These are phyloP conservation scores for Zosterops hypoxanthus DNA, from an alignment of 2,113 vertebrate species.

Conservation along the genomic window DNA sequence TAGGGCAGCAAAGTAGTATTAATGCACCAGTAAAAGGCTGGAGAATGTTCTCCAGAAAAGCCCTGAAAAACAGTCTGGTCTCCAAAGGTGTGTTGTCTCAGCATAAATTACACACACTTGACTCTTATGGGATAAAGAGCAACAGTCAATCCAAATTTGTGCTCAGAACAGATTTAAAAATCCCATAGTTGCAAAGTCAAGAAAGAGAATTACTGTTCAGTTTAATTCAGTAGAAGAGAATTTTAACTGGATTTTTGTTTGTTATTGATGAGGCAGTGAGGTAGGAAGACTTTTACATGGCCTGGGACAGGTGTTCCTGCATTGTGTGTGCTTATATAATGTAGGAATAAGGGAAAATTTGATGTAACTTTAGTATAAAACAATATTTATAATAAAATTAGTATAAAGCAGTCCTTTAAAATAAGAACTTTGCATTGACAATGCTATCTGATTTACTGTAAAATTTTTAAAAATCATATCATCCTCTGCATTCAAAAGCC, in stretches of 20 bases:
- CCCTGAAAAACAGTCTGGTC: neutral
- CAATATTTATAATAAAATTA: neutral
- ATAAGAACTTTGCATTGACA: neutral
- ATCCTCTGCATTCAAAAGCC: neutral
- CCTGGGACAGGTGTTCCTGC: neutral
- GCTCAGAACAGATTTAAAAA: neutral
- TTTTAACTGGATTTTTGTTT: neutral
- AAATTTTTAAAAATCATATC: neutral
- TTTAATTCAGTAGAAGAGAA: neutral
- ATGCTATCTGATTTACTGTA: neutral
- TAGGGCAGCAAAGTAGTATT: neutral
- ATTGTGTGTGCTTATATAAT: neutral
- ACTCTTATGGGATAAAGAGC: neutral
- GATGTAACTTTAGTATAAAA: neutral
- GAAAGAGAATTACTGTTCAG: neutral
- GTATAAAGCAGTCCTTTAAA: neutral
- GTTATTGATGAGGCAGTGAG: neutral
- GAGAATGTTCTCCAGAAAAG: neutral
- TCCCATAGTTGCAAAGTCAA: neutral
- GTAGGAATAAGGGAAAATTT: neutral
- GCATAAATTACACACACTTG: neutral
- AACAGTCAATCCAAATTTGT: neutral
- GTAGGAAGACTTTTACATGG: neutral
- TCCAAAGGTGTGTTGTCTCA: neutral
- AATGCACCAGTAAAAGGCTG: neutral